Evolutionary conservation across 2,888 invertebrate genomes (phyloP).

Genomic region (Microctonus aethiopoides): DNA sequence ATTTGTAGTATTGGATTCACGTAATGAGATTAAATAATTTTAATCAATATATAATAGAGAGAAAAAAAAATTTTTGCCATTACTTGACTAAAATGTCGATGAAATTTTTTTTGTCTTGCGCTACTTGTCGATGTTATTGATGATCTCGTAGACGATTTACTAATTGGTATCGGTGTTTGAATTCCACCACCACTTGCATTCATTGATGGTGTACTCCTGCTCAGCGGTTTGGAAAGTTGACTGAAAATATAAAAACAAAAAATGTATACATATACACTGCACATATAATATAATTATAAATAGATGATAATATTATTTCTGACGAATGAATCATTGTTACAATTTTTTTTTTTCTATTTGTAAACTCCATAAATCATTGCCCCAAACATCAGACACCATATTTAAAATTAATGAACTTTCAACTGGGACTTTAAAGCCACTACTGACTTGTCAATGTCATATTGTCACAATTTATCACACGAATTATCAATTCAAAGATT

Average conservation of each 20-base stretch:
- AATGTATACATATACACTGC: conserved; percentile 6
- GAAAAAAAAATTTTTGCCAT: conserved; percentile 5
- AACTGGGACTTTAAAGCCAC: not conserved
- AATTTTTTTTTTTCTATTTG: not conserved
- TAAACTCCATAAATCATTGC: conserved; percentile 52
- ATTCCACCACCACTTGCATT: conserved; percentile 56
- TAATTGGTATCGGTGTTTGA: conserved; percentile 61
- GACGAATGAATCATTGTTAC: conserved; percentile 1
- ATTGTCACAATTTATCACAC: too few relatives aligned
- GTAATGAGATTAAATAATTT: conserved; percentile 4
- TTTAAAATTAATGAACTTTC: conserved; percentile 1
- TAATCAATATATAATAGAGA: not conserved
- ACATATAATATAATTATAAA: conserved; percentile 1
- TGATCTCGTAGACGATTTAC: conserved; percentile 58
- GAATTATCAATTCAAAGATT: too few relatives aligned
- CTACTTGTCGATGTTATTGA: conserved; percentile 73
- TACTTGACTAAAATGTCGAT: conserved; percentile 82
- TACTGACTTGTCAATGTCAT: not conserved
- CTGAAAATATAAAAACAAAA: conserved; percentile 47
- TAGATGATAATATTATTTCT: not conserved
- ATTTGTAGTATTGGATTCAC: conserved; percentile 14
- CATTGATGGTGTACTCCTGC: conserved; percentile 67
- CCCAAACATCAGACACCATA: conserved; percentile 45
- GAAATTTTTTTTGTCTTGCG: conserved; percentile 88
- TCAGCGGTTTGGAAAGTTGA: conserved; percentile 66